A percentile compares a stretch with the other conserved stretches of the same genome.
phyloP scores from a whole-genome alignment of 2,888 invertebrate species.

The Hartigia nigra region DNA sequence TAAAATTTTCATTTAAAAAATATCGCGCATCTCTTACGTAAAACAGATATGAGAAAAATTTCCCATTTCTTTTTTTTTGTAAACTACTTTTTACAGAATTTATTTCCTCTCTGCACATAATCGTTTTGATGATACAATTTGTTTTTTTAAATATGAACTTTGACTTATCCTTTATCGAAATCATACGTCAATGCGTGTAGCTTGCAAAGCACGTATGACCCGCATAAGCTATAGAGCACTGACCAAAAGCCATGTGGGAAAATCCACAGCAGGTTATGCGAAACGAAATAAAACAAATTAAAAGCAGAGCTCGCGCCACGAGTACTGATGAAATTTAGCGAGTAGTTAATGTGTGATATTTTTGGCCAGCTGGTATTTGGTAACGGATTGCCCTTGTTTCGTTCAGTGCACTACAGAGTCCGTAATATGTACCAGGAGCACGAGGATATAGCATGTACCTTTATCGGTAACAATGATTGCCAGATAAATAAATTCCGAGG shows the following conservation, averaged over 20 bases:
- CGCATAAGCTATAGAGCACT: background rate
- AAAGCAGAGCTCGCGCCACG: background rate
- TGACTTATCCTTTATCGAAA: background rate
- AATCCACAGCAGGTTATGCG: background rate
- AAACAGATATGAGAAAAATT: background rate
- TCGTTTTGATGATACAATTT: background rate
- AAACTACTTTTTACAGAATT: background rate
- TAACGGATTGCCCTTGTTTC: slow-evolving; percentile 40
- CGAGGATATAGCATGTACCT: background rate
- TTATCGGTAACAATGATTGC: background rate
- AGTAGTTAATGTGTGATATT: slow-evolving; percentile 51
- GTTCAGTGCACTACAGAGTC: background rate
- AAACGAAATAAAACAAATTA: background rate
- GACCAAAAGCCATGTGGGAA: background rate
- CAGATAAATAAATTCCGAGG: background rate
- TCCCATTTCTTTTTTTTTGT: background rate
- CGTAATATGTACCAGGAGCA: background rate
- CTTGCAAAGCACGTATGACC: background rate
- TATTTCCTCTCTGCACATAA: too few relatives aligned
- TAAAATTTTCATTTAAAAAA: background rate
- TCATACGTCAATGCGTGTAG: background rate
- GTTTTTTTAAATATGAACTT: background rate
- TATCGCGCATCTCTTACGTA: background rate
- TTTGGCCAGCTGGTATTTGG: slow-evolving; percentile 45
- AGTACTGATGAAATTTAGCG: slow-evolving; percentile 49